Percentiles rank a stretch among this genome's conserved stretches.
Evolutionary conservation across 2,797 vertebrate genomes (phyloP).

Genomic region (Novumbra hubbsi): DNA sequence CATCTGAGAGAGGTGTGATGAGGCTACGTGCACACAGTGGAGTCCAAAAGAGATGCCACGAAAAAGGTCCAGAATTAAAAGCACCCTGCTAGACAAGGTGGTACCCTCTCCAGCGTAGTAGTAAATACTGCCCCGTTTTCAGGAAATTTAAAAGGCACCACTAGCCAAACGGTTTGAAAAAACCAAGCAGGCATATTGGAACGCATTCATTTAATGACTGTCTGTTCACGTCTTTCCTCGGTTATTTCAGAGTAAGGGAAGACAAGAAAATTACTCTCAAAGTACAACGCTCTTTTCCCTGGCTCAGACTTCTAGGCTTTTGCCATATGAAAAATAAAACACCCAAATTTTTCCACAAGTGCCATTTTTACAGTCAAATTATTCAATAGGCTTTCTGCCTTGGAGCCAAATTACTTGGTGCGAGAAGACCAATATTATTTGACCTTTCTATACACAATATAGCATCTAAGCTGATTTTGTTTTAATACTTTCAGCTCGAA

Average conservation of each 20-base stretch:
- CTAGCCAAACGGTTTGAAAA: neutral
- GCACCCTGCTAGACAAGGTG: neutral
- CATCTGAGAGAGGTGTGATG: neutral
- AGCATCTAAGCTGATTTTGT: constrained; percentile 18
- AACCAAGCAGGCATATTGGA: neutral
- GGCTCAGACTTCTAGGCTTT: neutral
- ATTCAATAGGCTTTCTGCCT: too few relatives aligned
- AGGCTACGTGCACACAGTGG: neutral
- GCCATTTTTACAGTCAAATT: too few relatives aligned
- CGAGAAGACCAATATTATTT: neutral
- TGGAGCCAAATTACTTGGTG: neutral
- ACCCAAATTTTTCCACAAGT: neutral
- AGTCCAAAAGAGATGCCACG: constrained; percentile 10
- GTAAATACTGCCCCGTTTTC: neutral
- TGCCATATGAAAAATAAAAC: neutral
- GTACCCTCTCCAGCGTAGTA: neutral
- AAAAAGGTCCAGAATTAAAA: constrained; percentile 8
- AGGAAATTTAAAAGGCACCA: neutral
- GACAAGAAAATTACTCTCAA: neutral
- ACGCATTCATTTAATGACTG: neutral
- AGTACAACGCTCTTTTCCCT: neutral
- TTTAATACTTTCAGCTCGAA: constrained; percentile 16
- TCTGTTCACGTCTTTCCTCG: neutral
- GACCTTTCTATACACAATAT: constrained; percentile 7
- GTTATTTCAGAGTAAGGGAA: neutral